Evolutionary conservation across 2,113 vertebrate genomes (phyloP).

Genomic region (Petrocephalus zakoni): DNA sequence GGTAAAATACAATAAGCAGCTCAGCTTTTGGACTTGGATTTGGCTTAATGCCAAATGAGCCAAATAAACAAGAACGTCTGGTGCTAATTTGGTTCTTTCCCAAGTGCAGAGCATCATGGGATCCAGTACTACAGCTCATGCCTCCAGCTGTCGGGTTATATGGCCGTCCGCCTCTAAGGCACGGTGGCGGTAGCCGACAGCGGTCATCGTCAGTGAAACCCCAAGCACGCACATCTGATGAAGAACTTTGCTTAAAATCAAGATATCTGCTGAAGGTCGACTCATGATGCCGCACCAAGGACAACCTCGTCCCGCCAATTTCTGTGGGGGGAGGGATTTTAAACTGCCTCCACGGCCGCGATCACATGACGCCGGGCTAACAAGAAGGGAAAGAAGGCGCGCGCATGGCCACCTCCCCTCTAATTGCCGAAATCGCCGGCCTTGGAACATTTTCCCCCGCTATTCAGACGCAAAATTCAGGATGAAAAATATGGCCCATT

Average conservation of each 20-base stretch:
- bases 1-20: neutral
- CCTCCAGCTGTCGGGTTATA: neutral
- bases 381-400: neutral
- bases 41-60: neutral
- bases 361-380: neutral
- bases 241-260: neutral
- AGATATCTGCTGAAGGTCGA: neutral
- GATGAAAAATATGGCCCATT: conserved; percentile 18
- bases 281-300: neutral
- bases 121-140: neutral
- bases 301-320: neutral
- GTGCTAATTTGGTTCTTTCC: neutral
- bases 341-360: neutral
- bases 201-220: neutral
- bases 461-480: conserved; percentile 22
- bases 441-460: conserved; percentile 10
- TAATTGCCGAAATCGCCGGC: conserved; percentile 26
- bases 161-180: neutral
- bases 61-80: neutral
- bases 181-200: neutral
- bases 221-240: neutral
- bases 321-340: neutral
- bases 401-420: neutral
- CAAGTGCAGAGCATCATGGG: neutral
- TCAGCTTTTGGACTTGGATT: neutral